A percentile compares a stretch with the other conserved stretches of the same genome.
These are phyloP conservation scores for Callopanchax toddi DNA, from an alignment of 2,113 vertebrate genomes.

Conservation along the genomic window DNA sequence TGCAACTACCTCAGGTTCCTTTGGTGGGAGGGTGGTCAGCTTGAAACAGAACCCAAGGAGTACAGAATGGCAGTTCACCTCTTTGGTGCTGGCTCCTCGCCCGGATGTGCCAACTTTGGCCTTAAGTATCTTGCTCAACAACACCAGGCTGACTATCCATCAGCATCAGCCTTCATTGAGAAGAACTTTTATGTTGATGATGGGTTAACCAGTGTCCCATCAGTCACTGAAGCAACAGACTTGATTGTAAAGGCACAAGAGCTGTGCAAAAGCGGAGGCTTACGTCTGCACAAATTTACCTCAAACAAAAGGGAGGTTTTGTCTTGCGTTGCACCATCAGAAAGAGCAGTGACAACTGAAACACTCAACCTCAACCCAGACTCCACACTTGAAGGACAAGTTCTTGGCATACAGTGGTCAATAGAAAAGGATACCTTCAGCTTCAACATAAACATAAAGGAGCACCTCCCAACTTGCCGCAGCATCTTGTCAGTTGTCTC, in stretches of 20 bases:
- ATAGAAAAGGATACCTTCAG: neutral
- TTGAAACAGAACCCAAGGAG: constrained; percentile 1
- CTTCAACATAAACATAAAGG: constrained; percentile 3
- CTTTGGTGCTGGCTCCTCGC: constrained; percentile 1
- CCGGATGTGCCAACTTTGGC: constrained; percentile 18
- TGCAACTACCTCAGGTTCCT: too few relatives aligned
- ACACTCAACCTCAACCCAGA: neutral
- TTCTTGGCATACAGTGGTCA: constrained; percentile 14
- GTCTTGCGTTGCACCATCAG: neutral
- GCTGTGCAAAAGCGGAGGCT: constrained; percentile 9
- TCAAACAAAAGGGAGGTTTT: neutral
- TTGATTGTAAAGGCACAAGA: neutral
- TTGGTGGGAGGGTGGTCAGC: neutral
- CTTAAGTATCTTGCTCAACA: constrained; percentile 1
- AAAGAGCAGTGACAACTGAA: neutral
- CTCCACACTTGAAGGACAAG: neutral
- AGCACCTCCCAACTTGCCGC: neutral
- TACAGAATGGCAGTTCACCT: neutral
- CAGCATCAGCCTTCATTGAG: constrained; percentile 8
- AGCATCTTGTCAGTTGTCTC: neutral
- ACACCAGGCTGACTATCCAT: neutral
- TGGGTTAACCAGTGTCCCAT: neutral
- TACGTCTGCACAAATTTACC: constrained; percentile 12
- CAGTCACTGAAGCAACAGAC: neutral
- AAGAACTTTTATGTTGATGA: constrained; percentile 18